These are phyloP conservation scores for Chloropsis hardwickii DNA, from an alignment of 2,113 vertebrate genomes.

Conservation along the genomic window DNA sequence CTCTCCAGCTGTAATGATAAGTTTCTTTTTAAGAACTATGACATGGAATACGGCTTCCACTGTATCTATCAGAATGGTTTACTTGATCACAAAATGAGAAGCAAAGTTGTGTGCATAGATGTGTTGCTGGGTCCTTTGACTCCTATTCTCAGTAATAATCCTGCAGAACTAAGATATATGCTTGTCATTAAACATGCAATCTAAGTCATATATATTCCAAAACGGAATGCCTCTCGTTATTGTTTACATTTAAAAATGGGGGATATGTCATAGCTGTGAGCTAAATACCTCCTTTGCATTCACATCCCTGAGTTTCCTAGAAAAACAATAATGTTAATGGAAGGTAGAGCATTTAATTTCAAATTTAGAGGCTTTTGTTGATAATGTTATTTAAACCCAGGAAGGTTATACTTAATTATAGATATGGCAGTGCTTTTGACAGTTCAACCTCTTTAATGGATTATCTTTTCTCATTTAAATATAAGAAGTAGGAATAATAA, in stretches of 20 bases:
- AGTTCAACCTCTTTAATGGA: slow-evolving; percentile 41
- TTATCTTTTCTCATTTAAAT: slow-evolving; percentile 63
- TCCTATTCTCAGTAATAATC: not conserved
- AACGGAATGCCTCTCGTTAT: not conserved
- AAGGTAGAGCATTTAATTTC: slow-evolving; percentile 42
- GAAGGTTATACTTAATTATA: slow-evolving; percentile 60
- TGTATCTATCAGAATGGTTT: not conserved
- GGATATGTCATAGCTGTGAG: not conserved
- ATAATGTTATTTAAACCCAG: slow-evolving; percentile 37
- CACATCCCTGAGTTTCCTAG: not conserved
- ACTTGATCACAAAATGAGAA: not conserved
- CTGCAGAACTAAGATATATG: not conserved
- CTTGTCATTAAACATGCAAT: not conserved
- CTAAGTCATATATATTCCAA: not conserved
- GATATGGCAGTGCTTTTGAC: slow-evolving; percentile 46
- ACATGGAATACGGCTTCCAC: not conserved
- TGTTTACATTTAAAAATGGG: not conserved
- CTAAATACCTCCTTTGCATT: not conserved
- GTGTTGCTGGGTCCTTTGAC: not conserved
- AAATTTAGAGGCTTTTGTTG: slow-evolving; percentile 33
- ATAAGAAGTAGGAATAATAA: slow-evolving; percentile 32
- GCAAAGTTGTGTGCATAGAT: not conserved
- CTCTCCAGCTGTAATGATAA: not conserved
- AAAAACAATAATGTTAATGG: slow-evolving; percentile 1
- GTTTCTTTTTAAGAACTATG: not conserved